Conservation (phyloP, 2,797 vertebrate genomes). For the Myotis pilosus region DNA sequence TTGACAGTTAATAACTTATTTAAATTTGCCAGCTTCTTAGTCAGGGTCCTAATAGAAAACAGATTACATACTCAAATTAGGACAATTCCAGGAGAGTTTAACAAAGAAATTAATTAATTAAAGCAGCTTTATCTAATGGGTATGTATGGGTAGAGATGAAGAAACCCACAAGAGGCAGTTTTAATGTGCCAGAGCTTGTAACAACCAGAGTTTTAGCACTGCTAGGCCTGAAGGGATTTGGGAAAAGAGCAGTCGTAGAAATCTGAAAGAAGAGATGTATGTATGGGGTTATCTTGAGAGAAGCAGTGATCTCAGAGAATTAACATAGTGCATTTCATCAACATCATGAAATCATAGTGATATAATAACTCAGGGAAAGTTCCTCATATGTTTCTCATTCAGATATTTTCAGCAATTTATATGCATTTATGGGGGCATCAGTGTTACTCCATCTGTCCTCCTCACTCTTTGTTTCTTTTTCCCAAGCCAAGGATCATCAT, state of each 20-base stretch:
- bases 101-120: not conserved
- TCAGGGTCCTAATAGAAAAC: not conserved
- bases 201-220: not conserved
- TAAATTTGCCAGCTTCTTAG: not conserved
- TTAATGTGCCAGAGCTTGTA: too few species aligned
- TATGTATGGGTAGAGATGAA: not conserved
- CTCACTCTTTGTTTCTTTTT: not conserved
- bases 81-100: not conserved
- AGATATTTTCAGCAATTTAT: constrained; percentile 39
- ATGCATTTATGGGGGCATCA: not conserved
- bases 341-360: constrained; percentile 67
- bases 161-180: not conserved
- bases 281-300: not conserved
- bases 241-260: not conserved
- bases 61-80: not conserved
- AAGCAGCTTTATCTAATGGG: not conserved
- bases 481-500: not conserved
- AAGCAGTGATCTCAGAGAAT: not conserved
- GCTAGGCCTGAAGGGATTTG: not conserved
- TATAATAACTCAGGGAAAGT: constrained; percentile 54
- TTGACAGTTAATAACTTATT: not conserved
- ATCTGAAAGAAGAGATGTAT: not conserved
- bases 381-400: constrained; percentile 27
- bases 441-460: not conserved
- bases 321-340: constrained; percentile 63